Evolutionary conservation across 2,113 vertebrate species (phyloP).

Genomic region (Lophius piscatorius): DNA sequence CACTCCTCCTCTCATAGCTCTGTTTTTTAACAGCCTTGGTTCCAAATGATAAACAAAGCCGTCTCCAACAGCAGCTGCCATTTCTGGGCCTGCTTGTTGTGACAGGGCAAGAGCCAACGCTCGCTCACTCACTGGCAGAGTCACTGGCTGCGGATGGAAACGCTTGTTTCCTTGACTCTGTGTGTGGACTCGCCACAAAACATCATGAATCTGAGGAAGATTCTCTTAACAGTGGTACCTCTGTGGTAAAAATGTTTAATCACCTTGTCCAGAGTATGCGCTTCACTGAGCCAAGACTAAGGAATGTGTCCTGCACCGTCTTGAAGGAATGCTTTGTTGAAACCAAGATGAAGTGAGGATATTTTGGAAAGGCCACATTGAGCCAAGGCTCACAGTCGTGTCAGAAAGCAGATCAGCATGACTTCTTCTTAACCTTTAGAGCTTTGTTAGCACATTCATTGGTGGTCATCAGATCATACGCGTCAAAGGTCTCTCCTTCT

Average conservation of each 20-base stretch:
- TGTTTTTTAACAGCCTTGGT: conserved; percentile 5
- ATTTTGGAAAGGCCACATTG: background rate
- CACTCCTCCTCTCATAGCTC: conserved; percentile 10
- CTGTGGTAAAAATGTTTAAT: conserved; percentile 33
- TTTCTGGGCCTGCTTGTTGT: conserved; percentile 44
- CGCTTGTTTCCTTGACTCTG: conserved; percentile 1
- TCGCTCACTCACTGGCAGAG: conserved; percentile 28
- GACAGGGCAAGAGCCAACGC: conserved; percentile 37
- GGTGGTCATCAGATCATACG: background rate
- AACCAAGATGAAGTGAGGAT: conserved; percentile 37
- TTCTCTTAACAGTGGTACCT: conserved; percentile 22
- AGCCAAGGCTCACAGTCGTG: conserved; percentile 17
- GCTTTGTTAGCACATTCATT: background rate
- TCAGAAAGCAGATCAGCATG: conserved; percentile 22
- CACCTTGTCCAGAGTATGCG: conserved; percentile 44
- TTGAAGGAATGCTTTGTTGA: conserved; percentile 52
- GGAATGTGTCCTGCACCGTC: conserved; percentile 47
- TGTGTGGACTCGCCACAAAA: conserved; percentile 1
- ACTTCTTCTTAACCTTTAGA: conserved; percentile 17
- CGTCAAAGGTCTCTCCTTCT: conserved; percentile 15
- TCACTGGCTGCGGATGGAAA: conserved; percentile 42
- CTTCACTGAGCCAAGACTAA: conserved; percentile 38
- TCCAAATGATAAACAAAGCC: conserved; percentile 36
- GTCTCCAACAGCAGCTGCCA: conserved; percentile 44
- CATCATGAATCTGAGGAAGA: conserved; percentile 13